A percentile compares a stretch with the other conserved stretches of the same genome.
phyloP scores from a whole-genome alignment of 1,140 invertebrate genomes.

The Akabosia matsudoensis region DNA sequence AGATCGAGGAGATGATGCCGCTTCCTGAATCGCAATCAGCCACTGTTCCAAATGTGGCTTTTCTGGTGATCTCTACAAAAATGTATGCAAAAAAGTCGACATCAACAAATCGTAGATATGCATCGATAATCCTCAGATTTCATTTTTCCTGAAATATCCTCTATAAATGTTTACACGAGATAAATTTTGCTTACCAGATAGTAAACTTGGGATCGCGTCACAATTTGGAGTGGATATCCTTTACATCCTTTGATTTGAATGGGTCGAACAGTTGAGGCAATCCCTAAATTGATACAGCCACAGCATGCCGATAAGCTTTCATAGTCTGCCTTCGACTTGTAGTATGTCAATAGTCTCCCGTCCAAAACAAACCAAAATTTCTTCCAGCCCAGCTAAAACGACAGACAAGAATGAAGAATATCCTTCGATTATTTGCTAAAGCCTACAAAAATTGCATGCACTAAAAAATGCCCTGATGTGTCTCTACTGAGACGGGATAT shows the following conservation, averaged over 20 bases:
- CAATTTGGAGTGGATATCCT: conserved; percentile 50
- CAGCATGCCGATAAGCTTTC: conserved; percentile 55
- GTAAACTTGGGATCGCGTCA: conserved; percentile 54
- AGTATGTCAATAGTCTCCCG: conserved; percentile 57
- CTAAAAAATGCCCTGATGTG: no score
- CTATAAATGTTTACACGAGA: neutral
- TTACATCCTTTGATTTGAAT: conserved; percentile 44
- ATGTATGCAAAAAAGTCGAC: neutral
- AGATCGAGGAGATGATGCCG: conserved; percentile 32
- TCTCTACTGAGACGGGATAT: no score
- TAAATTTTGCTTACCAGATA: conserved; percentile 52
- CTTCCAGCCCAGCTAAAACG: conserved; percentile 53
- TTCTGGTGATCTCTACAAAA: conserved; percentile 36
- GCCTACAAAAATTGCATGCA: no score
- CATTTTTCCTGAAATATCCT: neutral
- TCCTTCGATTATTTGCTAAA: neutral
- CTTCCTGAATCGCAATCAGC: conserved; percentile 44
- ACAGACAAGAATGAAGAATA: neutral
- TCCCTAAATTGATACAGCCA: conserved; percentile 57
- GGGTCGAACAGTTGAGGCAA: conserved; percentile 45
- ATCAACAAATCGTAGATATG: conserved; percentile 8
- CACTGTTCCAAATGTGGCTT: conserved; percentile 38
- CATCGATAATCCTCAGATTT: neutral
- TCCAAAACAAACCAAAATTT: conserved; percentile 59
- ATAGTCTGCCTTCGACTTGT: conserved; percentile 56